These are phyloP conservation scores for Columba guinea DNA, from an alignment of 2,797 vertebrate genomes.

Conservation along the genomic window DNA sequence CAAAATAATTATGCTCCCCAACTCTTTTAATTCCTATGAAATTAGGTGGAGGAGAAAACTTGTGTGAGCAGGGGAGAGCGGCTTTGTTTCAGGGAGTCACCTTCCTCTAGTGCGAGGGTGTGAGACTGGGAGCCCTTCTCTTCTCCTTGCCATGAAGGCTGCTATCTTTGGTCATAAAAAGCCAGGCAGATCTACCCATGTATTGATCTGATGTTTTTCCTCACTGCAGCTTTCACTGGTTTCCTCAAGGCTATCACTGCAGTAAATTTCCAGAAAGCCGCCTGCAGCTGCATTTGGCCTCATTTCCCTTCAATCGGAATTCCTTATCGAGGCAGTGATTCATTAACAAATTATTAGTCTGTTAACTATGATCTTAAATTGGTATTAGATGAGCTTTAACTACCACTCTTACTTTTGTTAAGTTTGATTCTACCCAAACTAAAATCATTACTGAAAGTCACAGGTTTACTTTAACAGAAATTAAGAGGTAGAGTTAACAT, in stretches of 20 bases:
- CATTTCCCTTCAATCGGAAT: not conserved
- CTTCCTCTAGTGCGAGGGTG: not conserved
- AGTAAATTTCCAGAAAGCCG: not conserved
- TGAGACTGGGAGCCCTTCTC: not conserved
- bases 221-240: not conserved
- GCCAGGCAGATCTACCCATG: not conserved
- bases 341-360: not conserved
- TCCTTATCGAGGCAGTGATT: not conserved
- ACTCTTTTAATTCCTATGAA: not conserved
- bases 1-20: not conserved
- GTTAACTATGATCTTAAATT: not conserved
- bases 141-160: not conserved
- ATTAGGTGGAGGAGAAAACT: not conserved
- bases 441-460: not conserved
- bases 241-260: not conserved
- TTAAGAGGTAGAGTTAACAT: slow-evolving; percentile 35
- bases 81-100: not conserved
- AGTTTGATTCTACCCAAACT: not conserved
- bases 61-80: not conserved
- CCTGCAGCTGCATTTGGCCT: not conserved
- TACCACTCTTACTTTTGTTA: not conserved
- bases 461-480: slow-evolving; percentile 11
- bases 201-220: not conserved
- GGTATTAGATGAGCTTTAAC: not conserved
- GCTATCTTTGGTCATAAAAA: not conserved